A percentile compares a stretch with the other conserved stretches of the same genome.
Evolutionary conservation across 2,113 vertebrate species (phyloP).

Genomic region (Dendropsophus ebraccatus): DNA sequence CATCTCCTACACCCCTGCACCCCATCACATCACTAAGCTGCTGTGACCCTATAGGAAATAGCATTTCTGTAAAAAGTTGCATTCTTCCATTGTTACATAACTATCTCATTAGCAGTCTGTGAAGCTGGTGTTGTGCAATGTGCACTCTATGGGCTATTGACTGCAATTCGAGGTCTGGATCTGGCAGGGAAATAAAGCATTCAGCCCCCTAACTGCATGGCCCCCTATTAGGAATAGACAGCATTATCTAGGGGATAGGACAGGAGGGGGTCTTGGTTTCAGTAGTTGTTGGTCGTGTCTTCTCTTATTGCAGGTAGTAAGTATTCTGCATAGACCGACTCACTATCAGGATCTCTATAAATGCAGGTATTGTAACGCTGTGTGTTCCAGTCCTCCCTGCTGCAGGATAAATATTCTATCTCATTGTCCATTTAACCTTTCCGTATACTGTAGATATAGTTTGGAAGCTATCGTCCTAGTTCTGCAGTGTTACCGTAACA

Average conservation of each 20-base stretch:
- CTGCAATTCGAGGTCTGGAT: constrained; percentile 3
- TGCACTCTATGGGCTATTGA: neutral
- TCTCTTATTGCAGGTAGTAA: neutral
- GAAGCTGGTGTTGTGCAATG: neutral
- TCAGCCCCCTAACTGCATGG: neutral
- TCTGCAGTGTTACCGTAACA: neutral
- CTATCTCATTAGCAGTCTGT: neutral
- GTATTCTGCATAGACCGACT: neutral
- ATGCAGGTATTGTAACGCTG: neutral
- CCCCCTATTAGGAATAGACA: neutral
- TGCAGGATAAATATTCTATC: neutral
- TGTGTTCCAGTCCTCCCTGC: neutral
- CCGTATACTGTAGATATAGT: neutral
- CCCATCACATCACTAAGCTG: neutral
- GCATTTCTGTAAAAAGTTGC: neutral
- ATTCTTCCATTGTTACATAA: neutral
- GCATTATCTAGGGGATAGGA: neutral
- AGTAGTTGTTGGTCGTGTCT: neutral
- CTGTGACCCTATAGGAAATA: neutral
- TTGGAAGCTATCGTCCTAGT: neutral
- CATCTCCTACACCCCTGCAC: too few relatives aligned
- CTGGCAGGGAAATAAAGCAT: neutral
- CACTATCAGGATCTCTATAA: neutral
- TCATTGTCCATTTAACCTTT: neutral
- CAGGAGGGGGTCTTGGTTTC: neutral